Evolutionary conservation across 2,888 invertebrate genomes (phyloP).

Genomic region (Micoletzkya japonica): DNA sequence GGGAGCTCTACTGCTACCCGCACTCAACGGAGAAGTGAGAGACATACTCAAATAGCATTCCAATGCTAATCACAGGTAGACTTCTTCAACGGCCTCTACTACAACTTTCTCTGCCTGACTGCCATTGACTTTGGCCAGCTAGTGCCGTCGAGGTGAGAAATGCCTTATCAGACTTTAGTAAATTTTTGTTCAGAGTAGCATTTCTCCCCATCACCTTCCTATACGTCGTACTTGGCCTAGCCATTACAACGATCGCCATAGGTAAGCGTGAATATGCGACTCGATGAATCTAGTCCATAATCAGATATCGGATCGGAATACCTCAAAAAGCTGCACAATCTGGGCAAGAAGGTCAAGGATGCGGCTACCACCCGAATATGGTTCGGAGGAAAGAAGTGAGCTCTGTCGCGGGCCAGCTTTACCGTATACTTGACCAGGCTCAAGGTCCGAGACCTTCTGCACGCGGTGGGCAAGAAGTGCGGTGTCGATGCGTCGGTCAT

Average conservation of each 20-base stretch:
- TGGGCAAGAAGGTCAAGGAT: constrained; percentile 61
- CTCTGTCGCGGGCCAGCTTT: background rate
- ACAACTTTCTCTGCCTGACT: constrained; percentile 61
- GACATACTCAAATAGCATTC: background rate
- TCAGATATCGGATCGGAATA: constrained; percentile 61
- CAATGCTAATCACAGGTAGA: constrained; percentile 44
- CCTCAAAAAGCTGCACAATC: constrained; percentile 61
- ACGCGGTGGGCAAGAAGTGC: constrained; percentile 62
- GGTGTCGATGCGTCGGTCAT: constrained; percentile 60
- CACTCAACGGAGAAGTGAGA: constrained; percentile 60
- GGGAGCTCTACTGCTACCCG: constrained; percentile 59
- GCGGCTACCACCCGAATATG: constrained; percentile 60
- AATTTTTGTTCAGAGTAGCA: constrained; percentile 43
- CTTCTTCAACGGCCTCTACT: constrained; percentile 62
- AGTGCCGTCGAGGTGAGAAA: constrained; percentile 47
- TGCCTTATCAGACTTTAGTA: background rate
- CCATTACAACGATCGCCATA: constrained; percentile 62
- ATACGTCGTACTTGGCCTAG: constrained; percentile 62
- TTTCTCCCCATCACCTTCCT: constrained; percentile 61
- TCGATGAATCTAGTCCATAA: background rate
- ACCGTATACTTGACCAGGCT: constrained; percentile 40
- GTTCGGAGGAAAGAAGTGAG: constrained; percentile 62
- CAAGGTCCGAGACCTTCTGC: constrained; percentile 58
- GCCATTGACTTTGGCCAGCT: constrained; percentile 62
- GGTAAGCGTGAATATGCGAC: constrained; percentile 27